Base-by-base conservation (phyloP, 1,140 invertebrate species). In the Eueides isabella region DNA sequence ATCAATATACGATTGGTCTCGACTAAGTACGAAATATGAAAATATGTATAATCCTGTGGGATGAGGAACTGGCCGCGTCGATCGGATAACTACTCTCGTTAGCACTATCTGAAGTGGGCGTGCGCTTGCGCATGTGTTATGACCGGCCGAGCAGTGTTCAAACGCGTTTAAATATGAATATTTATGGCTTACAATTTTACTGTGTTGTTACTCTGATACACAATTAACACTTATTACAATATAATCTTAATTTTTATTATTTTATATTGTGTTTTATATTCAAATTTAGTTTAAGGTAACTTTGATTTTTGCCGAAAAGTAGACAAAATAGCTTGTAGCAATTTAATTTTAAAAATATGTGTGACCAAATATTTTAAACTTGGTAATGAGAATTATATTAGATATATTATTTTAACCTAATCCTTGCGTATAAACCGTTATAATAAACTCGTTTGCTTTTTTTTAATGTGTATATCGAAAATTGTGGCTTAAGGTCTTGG, bases 11-110 rank as follows among this genome's bases (percentile, higher is more conserved):
- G 74, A 74, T 69, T 61, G 35, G 16, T 44, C 61, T 55, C 65
- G 64, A 71, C 74, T 67, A 71, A 71, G 55, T 75, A 75, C 67
- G 74, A 71, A 71, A 35, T 71, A 75, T 71, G 74, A 75, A 75
- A 63, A 63, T 63, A 75, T 71, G 74, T 71, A 75, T 75, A 75
- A 75, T 71, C 69, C 55, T 63, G 62, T 64, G 69, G 48, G 28
- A 74, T 75, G 74, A 75, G 67, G 68, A 67, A 75, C 63, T 12
- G 26, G 48, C 68, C 33, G 65, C 68, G 63, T 29, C 29, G 64
- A 75, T 75, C 68, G 69, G 78, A 81, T 84, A 81, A 68, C 65
- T 35, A 68, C 71, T 77, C 82, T 84, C 82, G 82, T 84, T 82
- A 81, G 80, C 78, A 71, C 68, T 79, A 80, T 82, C 77, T 79